These are phyloP conservation scores for Colletes latitarsis DNA, from an alignment of 1,140 invertebrate species.

Conservation along the genomic window DNA sequence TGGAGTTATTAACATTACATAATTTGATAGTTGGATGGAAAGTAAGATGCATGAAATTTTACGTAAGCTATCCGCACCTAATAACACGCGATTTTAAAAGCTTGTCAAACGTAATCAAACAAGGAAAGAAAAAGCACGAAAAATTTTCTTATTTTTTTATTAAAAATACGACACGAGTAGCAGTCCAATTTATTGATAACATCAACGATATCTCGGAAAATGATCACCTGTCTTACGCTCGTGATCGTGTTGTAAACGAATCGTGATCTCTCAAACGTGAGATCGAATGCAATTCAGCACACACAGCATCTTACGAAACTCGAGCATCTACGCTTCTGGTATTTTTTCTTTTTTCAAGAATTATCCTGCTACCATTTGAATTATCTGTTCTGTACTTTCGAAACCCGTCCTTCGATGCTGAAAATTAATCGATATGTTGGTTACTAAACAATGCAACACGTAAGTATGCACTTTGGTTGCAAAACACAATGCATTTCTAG, in stretches of 20 bases:
- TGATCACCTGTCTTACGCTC: neutral
- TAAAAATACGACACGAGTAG: neutral
- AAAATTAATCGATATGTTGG: neutral
- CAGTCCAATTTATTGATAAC: neutral
- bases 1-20: neutral
- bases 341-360: neutral
- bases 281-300: neutral
- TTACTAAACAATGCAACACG: too few relatives aligned
- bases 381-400: neutral
- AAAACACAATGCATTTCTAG: too few relatives aligned
- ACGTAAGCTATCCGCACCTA: too few relatives aligned
- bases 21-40: neutral
- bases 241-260: neutral
- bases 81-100: too few relatives aligned
- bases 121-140: too few relatives aligned
- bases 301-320: constrained; percentile 4
- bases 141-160: neutral
- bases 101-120: too few relatives aligned
- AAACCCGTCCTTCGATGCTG: neutral
- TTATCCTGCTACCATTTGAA: neutral
- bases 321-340: neutral
- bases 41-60: too few relatives aligned
- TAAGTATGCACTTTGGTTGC: too few relatives aligned
- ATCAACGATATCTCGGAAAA: neutral
- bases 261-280: constrained; percentile 9